Conservation (phyloP, 2,888 invertebrate species). For the Tipula helvola region DNA sequence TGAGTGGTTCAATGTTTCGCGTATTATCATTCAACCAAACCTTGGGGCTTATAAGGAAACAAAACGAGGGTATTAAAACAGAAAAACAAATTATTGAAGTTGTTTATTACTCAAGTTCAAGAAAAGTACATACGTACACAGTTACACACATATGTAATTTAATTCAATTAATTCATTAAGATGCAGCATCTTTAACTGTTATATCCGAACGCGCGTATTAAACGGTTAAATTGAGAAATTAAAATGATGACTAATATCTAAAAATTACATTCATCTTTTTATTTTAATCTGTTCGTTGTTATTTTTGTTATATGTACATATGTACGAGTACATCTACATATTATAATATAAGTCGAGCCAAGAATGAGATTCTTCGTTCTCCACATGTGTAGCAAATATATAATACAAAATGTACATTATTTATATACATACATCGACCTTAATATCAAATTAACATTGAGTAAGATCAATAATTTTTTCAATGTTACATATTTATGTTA, state of each 20-base stretch:
- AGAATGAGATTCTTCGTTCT: neutral
- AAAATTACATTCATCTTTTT: neutral
- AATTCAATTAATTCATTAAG: neutral
- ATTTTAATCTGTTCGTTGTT: neutral
- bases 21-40: neutral
- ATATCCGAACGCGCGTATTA: neutral
- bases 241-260: neutral
- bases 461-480: neutral
- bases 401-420: neutral
- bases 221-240: neutral
- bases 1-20: neutral
- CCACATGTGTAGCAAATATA: neutral
- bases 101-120: neutral
- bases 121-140: too few species aligned
- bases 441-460: neutral
- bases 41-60: neutral
- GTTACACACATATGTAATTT: neutral
- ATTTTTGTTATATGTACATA: neutral
- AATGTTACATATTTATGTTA: neutral
- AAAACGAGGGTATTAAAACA: neutral
- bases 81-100: neutral
- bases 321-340: too few species aligned
- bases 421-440: neutral
- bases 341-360: neutral
- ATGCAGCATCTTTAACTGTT: neutral